Evolutionary conservation across 2,888 invertebrate genomes (phyloP), one percentile per base, ranked within the genome.

Genomic region (Herminia tarsipennalis): DNA sequence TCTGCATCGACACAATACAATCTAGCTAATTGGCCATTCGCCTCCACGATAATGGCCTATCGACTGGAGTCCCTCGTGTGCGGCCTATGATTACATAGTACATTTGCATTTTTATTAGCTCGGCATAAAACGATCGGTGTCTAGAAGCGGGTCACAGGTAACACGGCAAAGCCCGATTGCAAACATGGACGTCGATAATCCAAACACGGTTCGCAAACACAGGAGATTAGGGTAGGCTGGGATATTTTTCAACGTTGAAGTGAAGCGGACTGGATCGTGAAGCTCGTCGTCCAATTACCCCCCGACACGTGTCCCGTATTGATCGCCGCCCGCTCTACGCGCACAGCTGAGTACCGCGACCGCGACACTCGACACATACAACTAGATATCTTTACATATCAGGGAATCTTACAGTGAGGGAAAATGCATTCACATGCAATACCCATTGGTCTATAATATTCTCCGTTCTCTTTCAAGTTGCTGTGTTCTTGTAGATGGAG

Each of bases 11-110:
- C 70, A 61, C 73, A 66, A 59, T 68, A 68, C 70, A 76, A 76
- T 76, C 66, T 50, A 68, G 58, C 67, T 78, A 80, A 83, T 82
- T 80, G 77, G 62, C 63, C 67, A 73, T 65, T 67, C 63, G 71
- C 62, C 62, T 65, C 59, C 40, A 61, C 61, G 51, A 55, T 66
- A 70, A 67, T 73, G 47, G 57, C 48, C 52, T 55, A 48, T 57
- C 63, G 58, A 56, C 41, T 54, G 40, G 45, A 55, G 45, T 42
- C 37, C 43, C 45, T 48, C 47, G 58, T 54, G 49, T 44, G 45
- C 41, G 57, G 54, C 63, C 63, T 61, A 62, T 66, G 66, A 72
- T 67, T 66, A 61, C 53, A 34, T 57, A 35, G 20, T 44, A 34
- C 55, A 64, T 68, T 67, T 56, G 47, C 57, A 66, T 71, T 64